phyloP scores from a whole-genome alignment of 2,888 invertebrate genomes.

The Aporophyla nigra region DNA sequence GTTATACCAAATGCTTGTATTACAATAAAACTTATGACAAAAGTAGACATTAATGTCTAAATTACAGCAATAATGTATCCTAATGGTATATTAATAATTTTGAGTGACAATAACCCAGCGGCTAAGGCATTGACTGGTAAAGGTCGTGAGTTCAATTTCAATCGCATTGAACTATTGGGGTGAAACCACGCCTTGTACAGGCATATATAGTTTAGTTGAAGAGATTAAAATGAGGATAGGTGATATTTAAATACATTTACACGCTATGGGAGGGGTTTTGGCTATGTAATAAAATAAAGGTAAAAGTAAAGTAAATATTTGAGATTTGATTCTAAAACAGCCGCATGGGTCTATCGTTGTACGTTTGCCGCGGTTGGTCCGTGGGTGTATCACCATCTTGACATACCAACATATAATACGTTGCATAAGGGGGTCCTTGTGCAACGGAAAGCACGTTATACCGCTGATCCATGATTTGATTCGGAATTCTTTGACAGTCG shows the following conservation, averaged over 20 bases:
- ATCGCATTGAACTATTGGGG: constrained; percentile 28
- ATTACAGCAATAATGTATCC: constrained; percentile 33
- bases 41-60: constrained; percentile 38
- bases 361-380: too few species aligned
- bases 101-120: constrained; percentile 53
- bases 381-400: too few species aligned
- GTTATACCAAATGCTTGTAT: constrained; percentile 20
- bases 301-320: too few species aligned
- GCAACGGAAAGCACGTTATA: too few species aligned
- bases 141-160: constrained; percentile 55
- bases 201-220: constrained; percentile 10
- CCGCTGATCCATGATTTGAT: too few species aligned
- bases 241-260: background rate
- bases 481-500: too few species aligned
- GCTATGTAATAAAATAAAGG: too few species aligned
- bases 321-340: too few species aligned
- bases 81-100: constrained; percentile 54
- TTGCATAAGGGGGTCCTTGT: too few species aligned
- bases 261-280: too few species aligned
- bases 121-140: constrained; percentile 41
- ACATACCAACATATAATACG: too few species aligned
- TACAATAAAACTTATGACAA: constrained; percentile 24
- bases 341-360: too few species aligned
- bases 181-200: constrained; percentile 30
- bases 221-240: background rate